Base-by-base conservation (phyloP, 1,140 invertebrate genomes). In the Asobara japonica region DNA sequence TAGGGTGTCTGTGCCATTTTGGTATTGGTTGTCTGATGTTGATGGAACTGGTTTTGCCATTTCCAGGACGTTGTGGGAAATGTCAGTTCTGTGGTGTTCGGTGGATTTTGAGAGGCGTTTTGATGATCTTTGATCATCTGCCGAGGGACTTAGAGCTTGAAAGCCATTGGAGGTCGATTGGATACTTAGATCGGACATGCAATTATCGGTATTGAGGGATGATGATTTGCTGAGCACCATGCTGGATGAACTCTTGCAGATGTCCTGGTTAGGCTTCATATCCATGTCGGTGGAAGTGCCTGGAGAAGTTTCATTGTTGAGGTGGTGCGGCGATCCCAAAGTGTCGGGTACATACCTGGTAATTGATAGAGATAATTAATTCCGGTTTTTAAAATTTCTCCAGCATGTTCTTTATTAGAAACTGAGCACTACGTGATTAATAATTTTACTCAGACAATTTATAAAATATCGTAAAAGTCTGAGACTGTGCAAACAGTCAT, bases 231-330 rank as follows among this genome's bases (percentile, higher is more conserved):
- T 66, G 25, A 66, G 11, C n/a, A 72, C 30, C 70, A 72, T 72
- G 56, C 20, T 66, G 38, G 30, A 27, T 36, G 11, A 18, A 18
- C 41, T 22, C 51, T 41, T 45, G 60, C 56, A 66, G 51, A 36
- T 66, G 13, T 72, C 64, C 31, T 65, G 36, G 18, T 65, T 61
- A 51, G 70, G 62, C 64, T 66, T 72, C 70, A 72, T 72, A 18
- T 72, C 70, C 62, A 72, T 65, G 13, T 72, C 70, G 31, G 30
- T 4, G n/a, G 27, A 3, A 31, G 8, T 3, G n/a, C 1, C n/a
- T 13, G 0, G 11, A 7, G 11, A 2, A 27, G 27, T 18, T 62
- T 16, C 31, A 61, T 65, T 66, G 33, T 10, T 66, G 29, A 18
- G n/a, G 27, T 20, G 8, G 56, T 60, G 30, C 2, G 13, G 2